A percentile compares a stretch with the other conserved stretches of the same genome.
phyloP scores from a whole-genome alignment of 1,140 invertebrate genomes.

The Phocides pigmalion region DNA sequence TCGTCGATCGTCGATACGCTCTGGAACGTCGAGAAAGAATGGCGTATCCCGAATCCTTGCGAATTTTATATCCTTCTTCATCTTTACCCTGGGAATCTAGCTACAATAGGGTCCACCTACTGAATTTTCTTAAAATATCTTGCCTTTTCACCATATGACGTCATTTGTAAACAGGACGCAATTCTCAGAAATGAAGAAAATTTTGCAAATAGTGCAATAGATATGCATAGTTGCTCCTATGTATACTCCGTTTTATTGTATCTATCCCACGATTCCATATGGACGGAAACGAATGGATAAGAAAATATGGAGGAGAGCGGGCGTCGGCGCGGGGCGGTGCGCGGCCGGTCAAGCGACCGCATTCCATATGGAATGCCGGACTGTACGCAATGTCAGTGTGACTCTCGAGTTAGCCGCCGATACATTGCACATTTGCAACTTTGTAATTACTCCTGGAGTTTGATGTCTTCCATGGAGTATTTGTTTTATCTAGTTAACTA shows the following conservation, averaged over 20 bases:
- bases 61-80: neutral
- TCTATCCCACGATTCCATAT: slow-evolving; percentile 76
- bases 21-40: slow-evolving; percentile 51
- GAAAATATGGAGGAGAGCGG: slow-evolving; percentile 76
- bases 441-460: slow-evolving; percentile 46
- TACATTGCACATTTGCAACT: slow-evolving; percentile 68
- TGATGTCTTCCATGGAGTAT: slow-evolving; percentile 40
- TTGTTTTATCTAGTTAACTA: slow-evolving; percentile 43
- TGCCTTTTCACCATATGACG: slow-evolving; percentile 42
- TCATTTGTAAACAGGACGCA: slow-evolving; percentile 47
- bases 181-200: slow-evolving; percentile 37
- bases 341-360: slow-evolving; percentile 78
- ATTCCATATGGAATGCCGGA: slow-evolving; percentile 81
- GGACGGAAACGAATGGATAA: slow-evolving; percentile 68
- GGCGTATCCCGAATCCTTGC: slow-evolving; percentile 25
- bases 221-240: slow-evolving; percentile 35
- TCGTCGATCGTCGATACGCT: slow-evolving; percentile 58
- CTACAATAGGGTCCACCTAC: slow-evolving; percentile 3
- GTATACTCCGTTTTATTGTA: slow-evolving; percentile 36
- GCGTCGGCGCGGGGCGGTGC: slow-evolving; percentile 70
- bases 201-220: slow-evolving; percentile 10
- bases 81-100: neutral
- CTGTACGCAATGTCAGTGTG: slow-evolving; percentile 80
- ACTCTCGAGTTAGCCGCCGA: slow-evolving; percentile 56
- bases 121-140: slow-evolving; percentile 25